These are phyloP conservation scores for Epizoanthus illoricatus DNA, from an alignment of 92 coral and sea anemone species.

Conservation along the genomic window DNA sequence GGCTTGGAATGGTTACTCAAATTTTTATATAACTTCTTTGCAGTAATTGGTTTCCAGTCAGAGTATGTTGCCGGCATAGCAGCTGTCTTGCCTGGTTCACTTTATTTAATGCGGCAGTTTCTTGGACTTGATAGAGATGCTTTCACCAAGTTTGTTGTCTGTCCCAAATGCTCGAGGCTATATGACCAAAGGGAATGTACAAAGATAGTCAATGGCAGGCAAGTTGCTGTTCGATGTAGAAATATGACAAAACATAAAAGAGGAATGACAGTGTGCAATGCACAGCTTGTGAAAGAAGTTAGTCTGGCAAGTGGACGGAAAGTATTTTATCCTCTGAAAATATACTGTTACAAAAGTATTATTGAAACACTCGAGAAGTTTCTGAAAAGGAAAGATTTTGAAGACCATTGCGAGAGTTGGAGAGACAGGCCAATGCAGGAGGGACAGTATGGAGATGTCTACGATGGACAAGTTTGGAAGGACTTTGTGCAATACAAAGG, in stretches of 20 bases:
- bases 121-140: constrained; percentile 55
- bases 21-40: constrained; percentile 24
- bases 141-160: constrained; percentile 54
- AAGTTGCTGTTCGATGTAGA: not conserved
- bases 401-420: constrained; percentile 40
- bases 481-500: too few relatives aligned
- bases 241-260: not conserved
- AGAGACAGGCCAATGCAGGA: constrained; percentile 12
- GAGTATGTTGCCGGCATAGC: constrained; percentile 34
- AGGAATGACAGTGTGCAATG: constrained; percentile 15
- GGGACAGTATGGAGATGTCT: too few relatives aligned
- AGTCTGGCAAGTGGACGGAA: constrained; percentile 13
- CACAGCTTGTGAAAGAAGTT: constrained; percentile 44
- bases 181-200: constrained; percentile 40
- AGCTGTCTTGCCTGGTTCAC: constrained; percentile 48
- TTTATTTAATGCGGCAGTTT: constrained; percentile 46
- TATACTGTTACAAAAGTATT: constrained; percentile 53
- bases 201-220: constrained; percentile 2
- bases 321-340: constrained; percentile 40
- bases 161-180: constrained; percentile 54
- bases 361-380: constrained; percentile 35
- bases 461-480: too few relatives aligned
- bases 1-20: constrained; percentile 42
- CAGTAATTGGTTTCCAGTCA: constrained; percentile 19
- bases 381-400: constrained; percentile 41